Evolutionary conservation across 2,113 vertebrate genomes (phyloP).

Genomic region (Stomatorhinus ivindoensis): DNA sequence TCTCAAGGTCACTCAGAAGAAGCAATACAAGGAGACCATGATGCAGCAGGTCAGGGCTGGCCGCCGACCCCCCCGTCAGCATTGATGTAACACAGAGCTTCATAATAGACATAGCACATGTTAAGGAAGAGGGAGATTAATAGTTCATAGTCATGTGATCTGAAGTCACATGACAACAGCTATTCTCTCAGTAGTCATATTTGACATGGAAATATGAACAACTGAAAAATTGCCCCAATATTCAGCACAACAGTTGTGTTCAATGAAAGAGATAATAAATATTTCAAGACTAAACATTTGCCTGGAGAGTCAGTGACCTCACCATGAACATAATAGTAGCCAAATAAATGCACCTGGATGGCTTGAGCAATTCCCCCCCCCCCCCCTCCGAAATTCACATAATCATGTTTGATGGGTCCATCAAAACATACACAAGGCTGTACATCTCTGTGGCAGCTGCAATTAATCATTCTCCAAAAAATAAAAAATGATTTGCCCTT

Average conservation of each 20-base stretch:
- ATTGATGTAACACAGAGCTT: neutral
- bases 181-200: neutral
- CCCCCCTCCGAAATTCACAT: neutral
- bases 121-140: neutral
- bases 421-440: neutral
- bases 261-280: neutral
- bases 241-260: neutral
- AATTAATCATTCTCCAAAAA: neutral
- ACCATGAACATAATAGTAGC: neutral
- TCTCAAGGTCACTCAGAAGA: conserved; percentile 72
- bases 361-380: neutral
- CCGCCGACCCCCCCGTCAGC: neutral
- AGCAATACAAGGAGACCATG: conserved; percentile 73
- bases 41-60: conserved; percentile 54
- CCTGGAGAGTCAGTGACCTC: neutral
- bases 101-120: neutral
- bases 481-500: neutral
- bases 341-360: neutral
- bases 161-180: neutral
- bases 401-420: neutral
- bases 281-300: neutral
- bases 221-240: neutral
- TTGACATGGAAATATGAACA: neutral
- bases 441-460: neutral
- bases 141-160: neutral